Evolutionary conservation across 2,113 vertebrate species (phyloP).

Genomic region (Ctenomys sociabilis): DNA sequence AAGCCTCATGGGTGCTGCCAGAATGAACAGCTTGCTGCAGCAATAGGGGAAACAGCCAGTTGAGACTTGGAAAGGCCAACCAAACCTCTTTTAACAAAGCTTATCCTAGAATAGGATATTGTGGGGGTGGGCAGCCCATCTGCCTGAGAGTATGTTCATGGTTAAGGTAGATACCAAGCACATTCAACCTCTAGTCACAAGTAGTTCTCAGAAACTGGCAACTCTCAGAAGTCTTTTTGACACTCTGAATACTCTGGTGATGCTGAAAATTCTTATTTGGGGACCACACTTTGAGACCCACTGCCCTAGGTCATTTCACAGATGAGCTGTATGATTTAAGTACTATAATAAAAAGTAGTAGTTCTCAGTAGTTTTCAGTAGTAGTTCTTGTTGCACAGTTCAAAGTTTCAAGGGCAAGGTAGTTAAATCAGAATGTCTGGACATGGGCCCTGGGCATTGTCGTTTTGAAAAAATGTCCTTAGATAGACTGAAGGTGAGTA

Average conservation of each 20-base stretch:
- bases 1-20: not conserved
- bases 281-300: not conserved
- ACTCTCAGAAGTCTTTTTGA: conserved; percentile 7
- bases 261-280: not conserved
- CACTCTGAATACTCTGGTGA: conserved; percentile 28
- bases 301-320: not conserved
- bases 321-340: not conserved
- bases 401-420: not conserved
- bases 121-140: conserved; percentile 52
- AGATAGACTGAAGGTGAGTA: not conserved
- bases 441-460: not conserved
- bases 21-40: not conserved
- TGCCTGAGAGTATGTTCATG: conserved; percentile 56
- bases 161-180: conserved; percentile 45
- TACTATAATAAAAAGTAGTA: not conserved
- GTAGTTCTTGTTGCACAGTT: not conserved
- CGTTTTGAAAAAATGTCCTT: not conserved
- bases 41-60: conserved; percentile 31
- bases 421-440: not conserved
- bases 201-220: conserved; percentile 29
- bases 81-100: conserved; percentile 44
- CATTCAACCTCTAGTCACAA: conserved; percentile 28
- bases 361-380: too few species aligned
- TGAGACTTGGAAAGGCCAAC: conserved; percentile 32
- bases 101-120: conserved; percentile 62